Evolutionary conservation across 2,797 vertebrate species (phyloP), one percentile per base, ranked within the genome.

Genomic region (Miichthys miiuy): DNA sequence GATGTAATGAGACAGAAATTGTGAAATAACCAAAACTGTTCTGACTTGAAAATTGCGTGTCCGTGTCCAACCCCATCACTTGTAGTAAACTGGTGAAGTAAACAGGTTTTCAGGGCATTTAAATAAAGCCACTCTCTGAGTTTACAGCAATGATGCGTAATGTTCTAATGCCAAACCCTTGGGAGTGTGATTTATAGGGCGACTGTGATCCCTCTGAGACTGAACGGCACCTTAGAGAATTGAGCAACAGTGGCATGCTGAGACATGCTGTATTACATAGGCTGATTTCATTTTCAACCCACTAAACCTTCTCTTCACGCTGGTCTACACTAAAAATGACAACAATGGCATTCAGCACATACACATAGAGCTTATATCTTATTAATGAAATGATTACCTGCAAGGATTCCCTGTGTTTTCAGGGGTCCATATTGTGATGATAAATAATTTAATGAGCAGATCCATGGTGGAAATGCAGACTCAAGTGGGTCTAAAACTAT

Each of bases 371-470:
- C 30, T 56, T 17, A 82, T 90, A 55, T 78, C 71, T 86, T 89
- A 83, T 82, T 77, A 72, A 89, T 89, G 55, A 71, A 68, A 58
- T 69, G n/a, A 88, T 84, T 83, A 78, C 73, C 61, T 69, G 67
- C 52, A 70, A 48, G 55, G 62, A 82, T 78, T 72, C 47, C 25
- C 30, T 72, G 79, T 57, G 34, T 80, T 74, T 75, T 64, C 46
- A 77, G n/a, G 52, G 50, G 62, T 74, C 54, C 79, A 58, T 86
- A 68, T 72, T 78, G 52, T 82, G 69, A 9, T 30, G 42, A 21
- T 84, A 2, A 87, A 84, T 88, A 68, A 86, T 87, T 87, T 44
- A 84, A 25, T 13, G 48, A 42, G 41, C 54, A 69, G 62, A 68
- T n/a, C 34, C 16, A 38, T 6, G 8, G 52, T 55, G 54, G 62